These are phyloP conservation scores for Melipona bicolor DNA, from an alignment of 2,888 invertebrate species.

Conservation along the genomic window DNA sequence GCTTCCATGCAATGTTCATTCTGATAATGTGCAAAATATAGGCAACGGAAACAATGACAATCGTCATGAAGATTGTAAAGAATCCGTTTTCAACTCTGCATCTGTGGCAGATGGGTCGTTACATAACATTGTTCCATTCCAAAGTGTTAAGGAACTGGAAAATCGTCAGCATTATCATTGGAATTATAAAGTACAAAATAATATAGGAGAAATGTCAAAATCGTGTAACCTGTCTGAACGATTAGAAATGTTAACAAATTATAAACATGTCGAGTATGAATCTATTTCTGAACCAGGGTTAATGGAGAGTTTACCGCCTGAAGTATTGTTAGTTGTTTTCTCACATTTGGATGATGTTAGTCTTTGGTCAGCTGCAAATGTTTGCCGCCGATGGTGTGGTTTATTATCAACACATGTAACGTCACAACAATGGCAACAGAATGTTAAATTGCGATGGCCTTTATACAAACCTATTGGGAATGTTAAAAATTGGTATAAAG, in stretches of 20 bases:
- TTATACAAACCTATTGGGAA: slow-evolving; percentile 91
- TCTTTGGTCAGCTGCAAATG: slow-evolving; percentile 94
- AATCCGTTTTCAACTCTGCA: slow-evolving; percentile 47
- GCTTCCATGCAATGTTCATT: slow-evolving; percentile 3
- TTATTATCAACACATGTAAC: slow-evolving; percentile 92
- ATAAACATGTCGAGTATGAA: slow-evolving; percentile 79
- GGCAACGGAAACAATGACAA: slow-evolving; percentile 27
- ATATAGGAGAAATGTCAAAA: slow-evolving; percentile 83
- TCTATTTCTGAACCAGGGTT: slow-evolving; percentile 86
- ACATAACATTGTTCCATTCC: slow-evolving; percentile 57
- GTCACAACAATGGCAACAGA: slow-evolving; percentile 92
- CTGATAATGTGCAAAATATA: slow-evolving; percentile 32
- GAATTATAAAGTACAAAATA: slow-evolving; percentile 68
- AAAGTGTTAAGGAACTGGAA: slow-evolving; percentile 67
- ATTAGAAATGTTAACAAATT: slow-evolving; percentile 87
- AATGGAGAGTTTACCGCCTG: slow-evolving; percentile 90
- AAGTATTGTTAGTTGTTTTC: slow-evolving; percentile 95
- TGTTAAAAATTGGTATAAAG: slow-evolving; percentile 92
- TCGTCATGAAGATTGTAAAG: slow-evolving; percentile 28
- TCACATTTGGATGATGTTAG: slow-evolving; percentile 96
- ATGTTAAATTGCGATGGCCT: slow-evolving; percentile 93
- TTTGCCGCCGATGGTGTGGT: slow-evolving; percentile 93
- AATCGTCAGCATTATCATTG: slow-evolving; percentile 59
- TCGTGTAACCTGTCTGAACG: slow-evolving; percentile 87
- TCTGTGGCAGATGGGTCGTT: slow-evolving; percentile 71